Evolutionary conservation across 2,113 vertebrate genomes (phyloP).

Genomic region (Myotis yumanensis): DNA sequence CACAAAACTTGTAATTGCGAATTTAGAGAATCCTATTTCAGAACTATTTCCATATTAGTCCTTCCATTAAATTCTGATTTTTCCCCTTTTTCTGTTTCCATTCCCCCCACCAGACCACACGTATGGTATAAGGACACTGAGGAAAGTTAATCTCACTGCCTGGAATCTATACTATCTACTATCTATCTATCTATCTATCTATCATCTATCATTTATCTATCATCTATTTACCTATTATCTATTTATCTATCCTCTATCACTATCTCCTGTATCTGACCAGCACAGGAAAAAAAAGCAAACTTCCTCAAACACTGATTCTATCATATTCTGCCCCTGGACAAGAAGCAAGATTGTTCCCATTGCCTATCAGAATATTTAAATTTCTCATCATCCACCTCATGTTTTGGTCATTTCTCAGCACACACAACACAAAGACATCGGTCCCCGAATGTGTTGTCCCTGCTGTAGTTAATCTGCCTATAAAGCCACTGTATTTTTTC

Average conservation of each 20-base stretch:
- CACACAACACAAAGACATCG: neutral
- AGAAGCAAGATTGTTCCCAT: neutral
- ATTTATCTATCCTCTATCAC: neutral
- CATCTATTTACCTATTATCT: neutral
- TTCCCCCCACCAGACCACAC: neutral
- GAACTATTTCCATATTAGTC: neutral
- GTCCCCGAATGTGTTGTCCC: neutral
- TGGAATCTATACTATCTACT: neutral
- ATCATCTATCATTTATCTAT: too few relatives aligned
- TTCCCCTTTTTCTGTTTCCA: neutral
- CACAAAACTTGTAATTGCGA: neutral
- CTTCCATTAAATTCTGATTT: neutral
- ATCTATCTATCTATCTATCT: neutral
- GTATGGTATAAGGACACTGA: neutral
- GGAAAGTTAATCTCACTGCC: neutral
- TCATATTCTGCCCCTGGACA: neutral
- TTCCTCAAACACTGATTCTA: neutral
- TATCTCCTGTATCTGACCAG: neutral
- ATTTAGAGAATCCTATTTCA: conserved; percentile 29
- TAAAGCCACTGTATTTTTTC: neutral
- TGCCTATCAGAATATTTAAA: neutral
- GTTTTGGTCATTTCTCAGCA: neutral
- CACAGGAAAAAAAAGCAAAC: neutral
- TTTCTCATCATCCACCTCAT: neutral
- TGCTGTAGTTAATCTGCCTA: neutral